phyloP scores from a whole-genome alignment of 2,888 invertebrate genomes.

The Agriopis aurantiaria region DNA sequence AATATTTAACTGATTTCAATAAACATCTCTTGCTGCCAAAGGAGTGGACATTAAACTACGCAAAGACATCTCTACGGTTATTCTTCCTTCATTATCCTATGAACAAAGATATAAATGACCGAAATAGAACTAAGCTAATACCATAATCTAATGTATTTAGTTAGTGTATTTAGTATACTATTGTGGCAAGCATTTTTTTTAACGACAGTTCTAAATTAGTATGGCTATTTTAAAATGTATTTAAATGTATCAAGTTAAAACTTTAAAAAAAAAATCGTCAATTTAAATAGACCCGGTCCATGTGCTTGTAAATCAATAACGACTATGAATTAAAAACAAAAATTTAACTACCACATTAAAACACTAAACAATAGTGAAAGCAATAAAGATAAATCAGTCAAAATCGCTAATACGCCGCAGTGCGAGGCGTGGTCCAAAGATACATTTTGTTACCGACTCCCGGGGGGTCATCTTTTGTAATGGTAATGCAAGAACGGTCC shows the following conservation, averaged over 20 bases:
- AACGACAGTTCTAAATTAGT: too few species aligned
- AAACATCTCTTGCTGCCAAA: not conserved
- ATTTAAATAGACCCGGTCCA: too few species aligned
- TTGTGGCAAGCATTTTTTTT: too few species aligned
- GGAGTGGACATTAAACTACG: not conserved
- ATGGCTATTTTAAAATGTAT: too few species aligned
- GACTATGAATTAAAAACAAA: not conserved
- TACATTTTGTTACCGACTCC: constrained; percentile 61
- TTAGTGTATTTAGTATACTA: too few species aligned
- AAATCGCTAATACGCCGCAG: constrained; percentile 58
- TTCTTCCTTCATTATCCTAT: not conserved
- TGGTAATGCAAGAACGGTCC: constrained; percentile 60
- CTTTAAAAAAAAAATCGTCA: too few species aligned
- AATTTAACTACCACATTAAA: constrained; percentile 15
- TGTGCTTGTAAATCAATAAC: not conserved
- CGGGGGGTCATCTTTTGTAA: constrained; percentile 74
- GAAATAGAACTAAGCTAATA: too few species aligned
- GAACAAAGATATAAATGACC: too few species aligned
- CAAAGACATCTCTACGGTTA: not conserved
- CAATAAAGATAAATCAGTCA: constrained; percentile 58
- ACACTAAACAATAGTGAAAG: constrained; percentile 26
- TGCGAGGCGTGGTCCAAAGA: constrained; percentile 61
- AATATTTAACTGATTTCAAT: not conserved
- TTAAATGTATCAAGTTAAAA: too few species aligned
- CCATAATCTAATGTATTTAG: too few species aligned